A percentile compares a stretch with the other conserved stretches of the same genome.
Conservation (phyloP, 2,797 vertebrate species). For the Falco naumanni region DNA sequence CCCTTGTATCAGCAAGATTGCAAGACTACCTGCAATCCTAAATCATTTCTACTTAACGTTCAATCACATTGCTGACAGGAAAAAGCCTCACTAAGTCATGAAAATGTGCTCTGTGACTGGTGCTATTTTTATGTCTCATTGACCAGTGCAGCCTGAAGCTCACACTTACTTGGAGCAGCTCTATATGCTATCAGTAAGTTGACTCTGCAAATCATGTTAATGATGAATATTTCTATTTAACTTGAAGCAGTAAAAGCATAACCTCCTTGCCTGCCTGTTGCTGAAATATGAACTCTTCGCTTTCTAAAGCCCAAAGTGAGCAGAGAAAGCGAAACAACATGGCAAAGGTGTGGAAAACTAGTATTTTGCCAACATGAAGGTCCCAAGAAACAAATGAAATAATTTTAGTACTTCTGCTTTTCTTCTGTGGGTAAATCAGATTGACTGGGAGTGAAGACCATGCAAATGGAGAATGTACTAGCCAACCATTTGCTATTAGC, state of each 20-base stretch:
- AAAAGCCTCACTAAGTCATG: conserved; percentile 28
- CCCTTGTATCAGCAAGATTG: conserved; percentile 19
- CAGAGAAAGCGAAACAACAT: background rate
- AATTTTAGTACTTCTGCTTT: background rate
- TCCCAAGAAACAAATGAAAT: background rate
- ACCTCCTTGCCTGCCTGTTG: background rate
- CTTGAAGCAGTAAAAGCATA: background rate
- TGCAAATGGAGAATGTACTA: background rate
- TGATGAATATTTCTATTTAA: conserved; percentile 19
- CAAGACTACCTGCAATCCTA: background rate
- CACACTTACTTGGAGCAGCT: background rate
- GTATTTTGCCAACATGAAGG: background rate
- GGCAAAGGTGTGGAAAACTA: background rate
- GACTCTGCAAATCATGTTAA: background rate
- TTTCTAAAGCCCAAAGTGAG: conserved; percentile 1
- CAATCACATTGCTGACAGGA: conserved; percentile 27
- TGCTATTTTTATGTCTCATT: conserved; percentile 57
- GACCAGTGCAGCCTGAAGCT: conserved; percentile 12
- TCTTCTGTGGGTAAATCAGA: background rate
- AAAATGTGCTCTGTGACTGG: conserved; percentile 10
- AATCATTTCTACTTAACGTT: background rate
- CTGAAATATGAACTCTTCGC: background rate
- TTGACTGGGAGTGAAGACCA: background rate
- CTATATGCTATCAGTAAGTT: background rate
- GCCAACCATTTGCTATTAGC: background rate